A percentile compares a stretch with the other conserved stretches of the same genome.
These are phyloP conservation scores for Schizaphis graminum DNA, from an alignment of 2,888 invertebrate species.

Conservation along the genomic window DNA sequence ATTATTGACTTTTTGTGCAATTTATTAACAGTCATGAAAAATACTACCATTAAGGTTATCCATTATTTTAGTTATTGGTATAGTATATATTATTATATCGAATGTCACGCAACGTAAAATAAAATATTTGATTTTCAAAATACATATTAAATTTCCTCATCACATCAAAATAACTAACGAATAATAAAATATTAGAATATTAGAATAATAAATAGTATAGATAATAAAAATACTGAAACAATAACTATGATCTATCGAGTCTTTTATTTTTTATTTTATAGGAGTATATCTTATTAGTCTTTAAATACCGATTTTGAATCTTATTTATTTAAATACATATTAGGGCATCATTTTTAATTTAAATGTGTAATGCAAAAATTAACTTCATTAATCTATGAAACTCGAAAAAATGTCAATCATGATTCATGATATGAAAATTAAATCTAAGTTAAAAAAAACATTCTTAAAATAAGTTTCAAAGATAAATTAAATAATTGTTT, in stretches of 20 bases:
- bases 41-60: not conserved
- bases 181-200: not conserved
- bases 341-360: not conserved
- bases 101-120: slow-evolving; percentile 17
- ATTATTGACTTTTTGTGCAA: not conserved
- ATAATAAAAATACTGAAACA: not conserved
- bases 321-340: not conserved
- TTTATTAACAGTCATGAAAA: slow-evolving; percentile 16
- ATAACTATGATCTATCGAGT: not conserved
- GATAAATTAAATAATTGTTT: not conserved
- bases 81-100: not conserved
- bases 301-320: not conserved
- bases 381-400: not conserved
- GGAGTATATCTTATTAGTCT: not conserved
- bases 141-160: not conserved
- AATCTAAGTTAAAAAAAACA: not conserved
- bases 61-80: not conserved
- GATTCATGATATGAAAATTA: not conserved
- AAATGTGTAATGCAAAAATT: not conserved
- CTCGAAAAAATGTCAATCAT: not conserved
- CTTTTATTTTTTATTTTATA: not conserved
- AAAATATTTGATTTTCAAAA: slow-evolving; percentile 17
- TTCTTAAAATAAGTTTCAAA: not conserved
- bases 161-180: not conserved
- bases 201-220: not conserved